phyloP scores from a whole-genome alignment of 2,888 invertebrate species.

The Eupithecia subfuscata region DNA sequence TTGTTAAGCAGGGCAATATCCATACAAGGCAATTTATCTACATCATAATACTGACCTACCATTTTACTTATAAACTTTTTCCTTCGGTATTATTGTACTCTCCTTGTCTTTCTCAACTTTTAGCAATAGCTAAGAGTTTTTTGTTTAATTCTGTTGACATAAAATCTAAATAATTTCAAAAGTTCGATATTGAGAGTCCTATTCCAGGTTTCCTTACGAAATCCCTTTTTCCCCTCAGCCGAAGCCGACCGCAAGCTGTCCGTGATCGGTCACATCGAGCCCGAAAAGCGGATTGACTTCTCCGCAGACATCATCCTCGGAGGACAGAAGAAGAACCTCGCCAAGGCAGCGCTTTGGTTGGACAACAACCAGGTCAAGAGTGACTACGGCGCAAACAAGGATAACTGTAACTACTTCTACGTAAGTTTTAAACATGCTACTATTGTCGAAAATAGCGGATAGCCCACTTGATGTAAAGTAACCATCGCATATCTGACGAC shows the following conservation, averaged over 20 bases:
- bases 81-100: background rate
- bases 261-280: slow-evolving; percentile 82
- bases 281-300: slow-evolving; percentile 85
- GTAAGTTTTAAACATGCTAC: slow-evolving; percentile 64
- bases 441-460: background rate
- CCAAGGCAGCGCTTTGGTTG: slow-evolving; percentile 83
- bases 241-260: slow-evolving; percentile 81
- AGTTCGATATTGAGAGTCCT: background rate
- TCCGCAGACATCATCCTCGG: slow-evolving; percentile 82
- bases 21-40: background rate
- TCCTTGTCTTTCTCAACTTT: background rate
- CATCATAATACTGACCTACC: background rate
- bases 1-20: background rate
- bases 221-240: slow-evolving; percentile 50
- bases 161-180: too few species aligned
- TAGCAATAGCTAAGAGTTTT: background rate
- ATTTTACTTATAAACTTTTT: background rate
- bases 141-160: background rate
- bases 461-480: background rate
- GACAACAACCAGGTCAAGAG: slow-evolving; percentile 86
- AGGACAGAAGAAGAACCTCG: slow-evolving; percentile 83
- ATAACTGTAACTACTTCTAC: slow-evolving; percentile 83
- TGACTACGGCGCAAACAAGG: slow-evolving; percentile 84
- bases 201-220: background rate
- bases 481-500: too few species aligned